phyloP scores from a whole-genome alignment of 2,888 invertebrate species.

The Eristalinus sepulchralis region DNA sequence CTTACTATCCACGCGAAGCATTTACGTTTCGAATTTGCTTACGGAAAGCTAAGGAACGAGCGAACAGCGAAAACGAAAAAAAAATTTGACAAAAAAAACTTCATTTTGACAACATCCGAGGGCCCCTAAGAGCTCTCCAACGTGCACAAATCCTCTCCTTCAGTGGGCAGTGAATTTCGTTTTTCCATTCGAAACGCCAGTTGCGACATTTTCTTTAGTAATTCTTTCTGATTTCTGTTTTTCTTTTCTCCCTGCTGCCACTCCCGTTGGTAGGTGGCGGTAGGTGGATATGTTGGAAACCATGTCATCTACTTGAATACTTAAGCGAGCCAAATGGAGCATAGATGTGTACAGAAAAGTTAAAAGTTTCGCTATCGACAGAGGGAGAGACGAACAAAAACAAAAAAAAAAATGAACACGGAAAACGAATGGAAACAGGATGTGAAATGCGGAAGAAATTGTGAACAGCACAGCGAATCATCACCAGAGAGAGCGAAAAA shows the following conservation, averaged over 20 bases:
- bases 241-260: background rate
- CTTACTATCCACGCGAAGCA: background rate
- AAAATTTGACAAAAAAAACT: conserved; percentile 9
- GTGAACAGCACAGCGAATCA: conserved; percentile 54
- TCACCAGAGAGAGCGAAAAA: conserved; percentile 19
- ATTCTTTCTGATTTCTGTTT: conserved; percentile 26
- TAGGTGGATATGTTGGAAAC: conserved; percentile 21
- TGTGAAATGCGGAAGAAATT: conserved; percentile 6
- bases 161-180: conserved; percentile 43
- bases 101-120: conserved; percentile 8
- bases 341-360: conserved; percentile 33
- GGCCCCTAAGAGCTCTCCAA: conserved; percentile 4
- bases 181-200: conserved; percentile 33
- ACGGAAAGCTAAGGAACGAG: background rate
- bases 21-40: conserved; percentile 27
- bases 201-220: conserved; percentile 15
- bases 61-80: background rate
- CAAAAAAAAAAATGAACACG: no score
- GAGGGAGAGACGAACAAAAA: background rate
- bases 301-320: conserved; percentile 44
- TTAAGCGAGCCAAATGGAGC: conserved; percentile 48
- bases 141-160: conserved; percentile 14
- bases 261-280: background rate
- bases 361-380: conserved; percentile 41
- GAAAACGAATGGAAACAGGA: background rate